Percentiles rank a stretch among this genome's conserved stretches.
These are phyloP conservation scores for Drosophila nigricruria DNA, from an alignment of 2,888 invertebrate species.

Conservation along the genomic window DNA sequence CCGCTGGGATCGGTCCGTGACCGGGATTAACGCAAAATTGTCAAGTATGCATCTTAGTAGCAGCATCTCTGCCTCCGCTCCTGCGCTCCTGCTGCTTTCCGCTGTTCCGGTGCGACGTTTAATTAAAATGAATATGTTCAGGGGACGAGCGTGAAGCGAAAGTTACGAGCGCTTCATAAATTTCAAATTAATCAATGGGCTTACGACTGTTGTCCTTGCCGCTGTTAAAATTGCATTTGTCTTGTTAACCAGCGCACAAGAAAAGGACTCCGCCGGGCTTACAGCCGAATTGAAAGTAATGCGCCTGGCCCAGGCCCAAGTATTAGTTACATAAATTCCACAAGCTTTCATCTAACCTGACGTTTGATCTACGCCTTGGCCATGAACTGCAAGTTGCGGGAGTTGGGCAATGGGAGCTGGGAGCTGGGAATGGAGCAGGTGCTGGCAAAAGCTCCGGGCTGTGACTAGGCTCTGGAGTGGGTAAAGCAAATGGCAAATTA, in stretches of 20 bases:
- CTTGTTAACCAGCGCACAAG: constrained; percentile 41
- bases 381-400: not conserved
- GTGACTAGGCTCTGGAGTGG: not conserved
- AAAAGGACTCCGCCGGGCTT: constrained; percentile 20
- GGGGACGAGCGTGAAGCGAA: constrained; percentile 41
- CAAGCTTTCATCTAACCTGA: constrained; percentile 3
- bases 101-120: constrained; percentile 61
- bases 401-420: not conserved
- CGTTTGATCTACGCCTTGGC: constrained; percentile 13
- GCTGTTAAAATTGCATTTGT: constrained; percentile 55
- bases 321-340: constrained; percentile 51
- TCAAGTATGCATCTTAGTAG: constrained; percentile 71
- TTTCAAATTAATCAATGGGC: constrained; percentile 82
- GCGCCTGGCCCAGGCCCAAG: constrained; percentile 12
- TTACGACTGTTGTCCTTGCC: constrained; percentile 60
- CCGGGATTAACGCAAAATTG: constrained; percentile 80
- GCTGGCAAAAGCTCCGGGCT: not conserved
- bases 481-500: constrained; percentile 39
- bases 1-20: constrained; percentile 43
- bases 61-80: not conserved
- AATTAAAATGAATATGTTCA: constrained; percentile 61
- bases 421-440: constrained; percentile 8
- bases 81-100: not conserved
- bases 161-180: constrained; percentile 77
- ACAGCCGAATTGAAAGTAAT: constrained; percentile 50